Percentiles rank a stretch among this genome's conserved stretches.
phyloP scores from a whole-genome alignment of 2,797 vertebrate species.

The Rhinatrema bivittatum region DNA sequence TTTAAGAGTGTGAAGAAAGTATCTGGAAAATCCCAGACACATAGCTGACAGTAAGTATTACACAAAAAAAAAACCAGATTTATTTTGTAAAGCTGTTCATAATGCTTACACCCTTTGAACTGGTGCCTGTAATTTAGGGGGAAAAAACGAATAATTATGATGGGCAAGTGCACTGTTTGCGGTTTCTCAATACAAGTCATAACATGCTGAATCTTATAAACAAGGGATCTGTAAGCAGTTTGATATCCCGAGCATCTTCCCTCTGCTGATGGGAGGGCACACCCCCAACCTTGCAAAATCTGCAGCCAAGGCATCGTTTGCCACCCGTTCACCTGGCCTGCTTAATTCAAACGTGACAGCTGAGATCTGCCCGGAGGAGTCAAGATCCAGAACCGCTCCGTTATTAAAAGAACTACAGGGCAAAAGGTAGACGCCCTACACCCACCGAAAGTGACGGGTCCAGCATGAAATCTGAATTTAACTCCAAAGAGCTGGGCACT shows the following conservation, averaged over 20 bases:
- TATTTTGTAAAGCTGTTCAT: too few relatives aligned
- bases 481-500: too few relatives aligned
- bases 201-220: constrained; percentile 10
- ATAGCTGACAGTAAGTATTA: constrained; percentile 17
- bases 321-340: too few relatives aligned
- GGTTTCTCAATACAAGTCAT: neutral
- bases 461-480: too few relatives aligned
- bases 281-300: too few relatives aligned
- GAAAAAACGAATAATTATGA: constrained; percentile 14
- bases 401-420: too few relatives aligned
- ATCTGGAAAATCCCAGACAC: constrained; percentile 16
- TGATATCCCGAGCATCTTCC: constrained; percentile 2
- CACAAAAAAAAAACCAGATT: neutral
- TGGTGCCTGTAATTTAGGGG: constrained; percentile 13
- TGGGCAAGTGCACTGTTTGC: neutral
- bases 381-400: too few relatives aligned
- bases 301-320: too few relatives aligned
- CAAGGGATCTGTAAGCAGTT: neutral
- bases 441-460: too few relatives aligned
- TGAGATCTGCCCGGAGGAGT: too few relatives aligned
- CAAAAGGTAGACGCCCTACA: too few relatives aligned
- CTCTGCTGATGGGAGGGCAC: neutral
- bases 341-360: too few relatives aligned
- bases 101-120: constrained; percentile 4
- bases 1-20: constrained; percentile 24